Evolutionary conservation across 2,888 invertebrate genomes (phyloP).

Genomic region (Aspidapion aeneum): DNA sequence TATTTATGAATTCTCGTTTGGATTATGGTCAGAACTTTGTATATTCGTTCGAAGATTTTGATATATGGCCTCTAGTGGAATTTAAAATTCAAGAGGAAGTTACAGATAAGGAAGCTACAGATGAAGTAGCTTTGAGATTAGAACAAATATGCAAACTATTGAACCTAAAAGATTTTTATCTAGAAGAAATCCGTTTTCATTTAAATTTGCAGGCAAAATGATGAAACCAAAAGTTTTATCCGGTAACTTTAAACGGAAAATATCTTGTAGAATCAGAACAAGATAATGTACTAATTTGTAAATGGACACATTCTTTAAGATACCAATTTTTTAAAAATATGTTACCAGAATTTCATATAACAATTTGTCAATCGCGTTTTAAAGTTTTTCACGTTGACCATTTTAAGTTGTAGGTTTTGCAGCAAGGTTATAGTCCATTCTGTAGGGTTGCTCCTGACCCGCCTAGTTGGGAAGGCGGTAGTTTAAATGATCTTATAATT

Average conservation of each 20-base stretch:
- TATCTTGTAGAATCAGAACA: slow-evolving; percentile 76
- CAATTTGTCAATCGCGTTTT: slow-evolving; percentile 82
- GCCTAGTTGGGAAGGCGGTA: slow-evolving; percentile 14
- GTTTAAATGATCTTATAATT: slow-evolving; percentile 18
- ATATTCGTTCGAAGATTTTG: slow-evolving; percentile 92
- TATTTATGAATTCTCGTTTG: slow-evolving; percentile 68
- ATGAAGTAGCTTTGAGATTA: slow-evolving; percentile 48
- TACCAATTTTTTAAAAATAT: slow-evolving; percentile 86
- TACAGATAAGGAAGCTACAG: slow-evolving; percentile 77
- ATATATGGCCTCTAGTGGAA: slow-evolving; percentile 92
- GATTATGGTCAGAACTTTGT: slow-evolving; percentile 88
- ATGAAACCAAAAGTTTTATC: slow-evolving; percentile 34
- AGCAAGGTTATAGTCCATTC: slow-evolving; percentile 91
- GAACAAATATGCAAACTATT: slow-evolving; percentile 53
- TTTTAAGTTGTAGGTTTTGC: slow-evolving; percentile 88
- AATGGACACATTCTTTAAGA: slow-evolving; percentile 68
- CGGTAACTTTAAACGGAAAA: slow-evolving; percentile 60
- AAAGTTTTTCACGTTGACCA: slow-evolving; percentile 96
- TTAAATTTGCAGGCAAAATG: slow-evolving; percentile 43
- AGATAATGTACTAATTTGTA: slow-evolving; percentile 74
- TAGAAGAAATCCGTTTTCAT: slow-evolving; percentile 64
- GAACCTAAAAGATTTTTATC: slow-evolving; percentile 51
- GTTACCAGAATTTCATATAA: slow-evolving; percentile 87
- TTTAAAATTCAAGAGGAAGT: slow-evolving; percentile 87
- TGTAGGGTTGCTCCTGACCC: slow-evolving; percentile 62